These are phyloP conservation scores for Xanthorhoe designata DNA, from an alignment of 2,888 invertebrate genomes.

Conservation along the genomic window DNA sequence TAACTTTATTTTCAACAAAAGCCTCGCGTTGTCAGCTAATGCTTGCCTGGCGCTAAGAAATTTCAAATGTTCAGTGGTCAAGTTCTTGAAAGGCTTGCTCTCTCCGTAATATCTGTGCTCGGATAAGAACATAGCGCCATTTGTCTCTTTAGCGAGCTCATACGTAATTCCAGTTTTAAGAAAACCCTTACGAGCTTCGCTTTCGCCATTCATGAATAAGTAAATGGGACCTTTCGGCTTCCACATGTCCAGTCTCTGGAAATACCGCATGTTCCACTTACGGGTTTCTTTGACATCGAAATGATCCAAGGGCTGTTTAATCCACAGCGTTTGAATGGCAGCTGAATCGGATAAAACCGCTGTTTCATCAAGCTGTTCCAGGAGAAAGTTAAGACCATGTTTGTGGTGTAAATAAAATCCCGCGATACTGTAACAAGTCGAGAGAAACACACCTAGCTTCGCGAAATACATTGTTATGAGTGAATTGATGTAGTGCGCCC, in stretches of 20 bases:
- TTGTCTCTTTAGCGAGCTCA: conserved; percentile 72
- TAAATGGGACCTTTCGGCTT: conserved; percentile 66
- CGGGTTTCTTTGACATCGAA: conserved; percentile 61
- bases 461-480: conserved; percentile 25
- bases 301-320: conserved; percentile 71
- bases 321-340: conserved; percentile 56
- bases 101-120: conserved; percentile 78
- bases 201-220: conserved; percentile 70
- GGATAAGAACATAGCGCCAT: conserved; percentile 69
- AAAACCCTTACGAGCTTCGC: conserved; percentile 57
- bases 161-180: conserved; percentile 65
- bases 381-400: conserved; percentile 57
- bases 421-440: conserved; percentile 45
- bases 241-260: conserved; percentile 66
- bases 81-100: conserved; percentile 67
- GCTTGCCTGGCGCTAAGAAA: conserved; percentile 72
- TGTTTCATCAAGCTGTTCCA: conserved; percentile 52
- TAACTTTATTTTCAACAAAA: conserved; percentile 61
- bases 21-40: conserved; percentile 66
- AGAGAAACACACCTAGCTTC: conserved; percentile 42
- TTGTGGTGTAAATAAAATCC: conserved; percentile 53
- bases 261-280: conserved; percentile 73
- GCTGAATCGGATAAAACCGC: conserved; percentile 44
- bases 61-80: conserved; percentile 59
- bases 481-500: background rate